Evolutionary conservation across 2,797 vertebrate species (phyloP), one percentile per base, ranked within the genome.

Genomic region (Arrhamphus sclerolepis): DNA sequence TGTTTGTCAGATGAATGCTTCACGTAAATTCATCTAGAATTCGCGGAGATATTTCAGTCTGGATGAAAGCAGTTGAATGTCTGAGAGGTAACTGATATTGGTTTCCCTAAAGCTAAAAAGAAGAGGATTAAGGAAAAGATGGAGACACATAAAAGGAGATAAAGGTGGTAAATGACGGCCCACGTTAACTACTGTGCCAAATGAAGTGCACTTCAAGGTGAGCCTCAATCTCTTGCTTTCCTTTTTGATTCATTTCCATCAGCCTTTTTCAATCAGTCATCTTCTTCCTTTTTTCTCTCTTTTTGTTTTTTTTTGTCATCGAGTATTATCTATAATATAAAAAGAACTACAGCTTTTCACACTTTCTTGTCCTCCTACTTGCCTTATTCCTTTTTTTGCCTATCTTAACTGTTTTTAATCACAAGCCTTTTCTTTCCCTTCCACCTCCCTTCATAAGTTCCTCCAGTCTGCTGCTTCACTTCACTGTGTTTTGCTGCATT

Each of bases 171-270:
- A 11, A 69, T 64, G 44, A 52, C 53, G 46, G n/a, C 18, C 40
- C 1, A n/a, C 0, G 22, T 46, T 51, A 48, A 57, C 63, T 1
- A 47, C 43, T 5, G 46, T 66, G 70, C 61, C 39, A 50, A 56
- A 51, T 60, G 43, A 80, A 64, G 49, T 43, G 46, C 34, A 64
- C 56, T 74, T 81, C 54, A 73, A 64, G 39, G 49, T 34, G 29
- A 66, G 46, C 50, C 62, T 20, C 56, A 52, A 34, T 54, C 24
- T 47, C 43, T 29, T 24, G n/a, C 28, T 58, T 56, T 44, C 34
- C 22, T 63, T 60, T n/a, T 38, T 56, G 19, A 67, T 38, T 78
- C 42, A 28, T 19, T 49, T 62, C 60, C 56, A 61, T 62, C 41
- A 28, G 10, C 18, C 9, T 6, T 7, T 38, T 18, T 47, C 22